Evolutionary conservation across 2,797 vertebrate genomes (phyloP).

Genomic region (Lacerta agilis): DNA sequence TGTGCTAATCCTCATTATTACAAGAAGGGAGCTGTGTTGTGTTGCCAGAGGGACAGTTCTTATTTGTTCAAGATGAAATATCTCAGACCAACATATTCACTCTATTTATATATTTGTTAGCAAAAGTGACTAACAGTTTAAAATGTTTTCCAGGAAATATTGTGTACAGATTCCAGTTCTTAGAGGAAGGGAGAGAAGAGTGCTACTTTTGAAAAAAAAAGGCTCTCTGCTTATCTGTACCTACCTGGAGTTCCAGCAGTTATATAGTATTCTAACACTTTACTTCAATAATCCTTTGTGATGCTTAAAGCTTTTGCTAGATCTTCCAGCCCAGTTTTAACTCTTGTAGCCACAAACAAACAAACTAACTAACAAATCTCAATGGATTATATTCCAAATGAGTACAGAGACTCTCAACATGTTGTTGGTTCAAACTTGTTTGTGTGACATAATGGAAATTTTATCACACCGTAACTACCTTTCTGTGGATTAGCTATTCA

Average conservation of each 20-base stretch:
- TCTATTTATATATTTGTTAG: neutral
- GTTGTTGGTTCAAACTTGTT: neutral
- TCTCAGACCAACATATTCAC: neutral
- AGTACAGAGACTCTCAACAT: neutral
- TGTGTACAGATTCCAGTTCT: neutral
- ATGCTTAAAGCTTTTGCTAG: neutral
- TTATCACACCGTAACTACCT: neutral
- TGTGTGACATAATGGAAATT: constrained; percentile 7
- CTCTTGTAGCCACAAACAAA: too few species aligned
- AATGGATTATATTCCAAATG: neutral
- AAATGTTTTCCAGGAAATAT: neutral
- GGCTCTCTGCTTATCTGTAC: neutral
- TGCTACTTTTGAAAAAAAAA: neutral
- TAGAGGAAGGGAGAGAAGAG: neutral
- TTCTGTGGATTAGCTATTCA: constrained; percentile 3
- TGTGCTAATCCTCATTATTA: neutral
- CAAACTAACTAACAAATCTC: too few species aligned
- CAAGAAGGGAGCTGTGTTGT: neutral
- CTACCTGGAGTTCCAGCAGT: neutral
- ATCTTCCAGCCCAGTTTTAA: neutral
- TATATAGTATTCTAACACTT: neutral
- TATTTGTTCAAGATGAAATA: constrained; percentile 5
- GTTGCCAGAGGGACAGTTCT: neutral
- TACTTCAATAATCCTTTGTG: neutral
- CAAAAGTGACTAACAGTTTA: neutral